Conservation (phyloP, 2,797 vertebrate species). For the Labroides dimidiatus region DNA sequence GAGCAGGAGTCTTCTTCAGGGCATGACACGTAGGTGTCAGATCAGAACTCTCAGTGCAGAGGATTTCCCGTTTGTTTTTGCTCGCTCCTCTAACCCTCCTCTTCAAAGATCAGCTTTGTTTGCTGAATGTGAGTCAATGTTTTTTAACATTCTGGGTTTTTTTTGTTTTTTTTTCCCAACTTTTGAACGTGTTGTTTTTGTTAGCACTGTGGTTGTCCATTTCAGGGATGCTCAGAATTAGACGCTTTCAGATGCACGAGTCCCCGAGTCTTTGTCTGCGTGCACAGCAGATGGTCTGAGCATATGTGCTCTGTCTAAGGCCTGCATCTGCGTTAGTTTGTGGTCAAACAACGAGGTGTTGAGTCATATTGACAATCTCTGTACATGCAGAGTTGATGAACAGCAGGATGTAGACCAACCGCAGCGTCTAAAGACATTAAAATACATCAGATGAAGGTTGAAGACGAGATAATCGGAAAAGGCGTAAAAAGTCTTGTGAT, state of each 20-base stretch:
- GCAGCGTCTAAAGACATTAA: background rate
- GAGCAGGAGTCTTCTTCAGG: constrained; percentile 27
- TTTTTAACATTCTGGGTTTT: background rate
- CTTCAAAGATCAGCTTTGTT: constrained; percentile 13
- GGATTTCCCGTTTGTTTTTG: constrained; percentile 23
- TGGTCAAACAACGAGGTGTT: background rate
- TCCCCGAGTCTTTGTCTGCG: constrained; percentile 3
- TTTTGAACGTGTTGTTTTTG: background rate
- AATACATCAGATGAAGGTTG: background rate
- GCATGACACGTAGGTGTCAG: constrained; percentile 26
- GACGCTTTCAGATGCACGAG: background rate
- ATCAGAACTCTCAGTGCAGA: constrained; percentile 11
- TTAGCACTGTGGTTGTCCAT: background rate
- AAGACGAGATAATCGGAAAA: background rate
- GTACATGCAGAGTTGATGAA: background rate
- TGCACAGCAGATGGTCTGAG: background rate
- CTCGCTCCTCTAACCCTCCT: constrained; percentile 4
- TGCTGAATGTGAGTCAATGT: background rate
- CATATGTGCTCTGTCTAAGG: background rate
- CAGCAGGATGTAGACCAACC: background rate
- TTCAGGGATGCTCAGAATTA: constrained; percentile 1
- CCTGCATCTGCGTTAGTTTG: background rate
- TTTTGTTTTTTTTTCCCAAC: background rate
- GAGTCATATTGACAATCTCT: constrained; percentile 4
- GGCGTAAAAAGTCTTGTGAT: too few species aligned